Evolutionary conservation across 2,113 vertebrate species (phyloP).

Genomic region (Hemibagrus wyckioides): DNA sequence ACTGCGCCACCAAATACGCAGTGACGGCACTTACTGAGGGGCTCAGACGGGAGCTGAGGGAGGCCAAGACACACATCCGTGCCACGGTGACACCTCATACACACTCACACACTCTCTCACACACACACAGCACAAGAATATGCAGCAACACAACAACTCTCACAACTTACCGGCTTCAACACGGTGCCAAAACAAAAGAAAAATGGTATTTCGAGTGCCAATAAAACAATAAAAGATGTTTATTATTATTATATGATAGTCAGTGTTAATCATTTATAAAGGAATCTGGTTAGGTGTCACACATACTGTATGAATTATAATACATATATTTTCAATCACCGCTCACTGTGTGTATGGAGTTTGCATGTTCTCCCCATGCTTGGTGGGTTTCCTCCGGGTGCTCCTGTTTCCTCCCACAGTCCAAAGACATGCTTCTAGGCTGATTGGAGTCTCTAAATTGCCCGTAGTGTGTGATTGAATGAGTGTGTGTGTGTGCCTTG

Average conservation of each 20-base stretch:
- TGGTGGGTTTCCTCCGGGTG: no score
- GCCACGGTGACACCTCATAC: conserved; percentile 80
- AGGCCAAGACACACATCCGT: conserved; percentile 89
- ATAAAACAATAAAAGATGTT: background rate
- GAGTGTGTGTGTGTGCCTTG: no score
- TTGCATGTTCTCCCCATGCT: no score
- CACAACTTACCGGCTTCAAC: background rate
- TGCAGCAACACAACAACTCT: background rate
- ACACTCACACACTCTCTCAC: background rate
- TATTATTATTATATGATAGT: background rate
- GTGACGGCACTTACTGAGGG: conserved; percentile 93
- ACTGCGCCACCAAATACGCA: conserved; percentile 92
- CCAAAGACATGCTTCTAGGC: no score
- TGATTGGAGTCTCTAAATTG: no score
- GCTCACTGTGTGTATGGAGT: no score
- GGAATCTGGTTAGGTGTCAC: background rate
- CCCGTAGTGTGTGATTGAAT: no score
- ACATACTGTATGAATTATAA: background rate
- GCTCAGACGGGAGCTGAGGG: conserved; percentile 87
- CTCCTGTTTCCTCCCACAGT: no score
- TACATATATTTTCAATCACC: background rate
- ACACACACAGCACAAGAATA: background rate
- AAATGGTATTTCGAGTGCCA: background rate
- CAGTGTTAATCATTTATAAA: background rate
- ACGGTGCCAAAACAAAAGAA: no score